Conservation (phyloP, 2,888 invertebrate genomes). For the Cryptophagus acutangulus region DNA sequence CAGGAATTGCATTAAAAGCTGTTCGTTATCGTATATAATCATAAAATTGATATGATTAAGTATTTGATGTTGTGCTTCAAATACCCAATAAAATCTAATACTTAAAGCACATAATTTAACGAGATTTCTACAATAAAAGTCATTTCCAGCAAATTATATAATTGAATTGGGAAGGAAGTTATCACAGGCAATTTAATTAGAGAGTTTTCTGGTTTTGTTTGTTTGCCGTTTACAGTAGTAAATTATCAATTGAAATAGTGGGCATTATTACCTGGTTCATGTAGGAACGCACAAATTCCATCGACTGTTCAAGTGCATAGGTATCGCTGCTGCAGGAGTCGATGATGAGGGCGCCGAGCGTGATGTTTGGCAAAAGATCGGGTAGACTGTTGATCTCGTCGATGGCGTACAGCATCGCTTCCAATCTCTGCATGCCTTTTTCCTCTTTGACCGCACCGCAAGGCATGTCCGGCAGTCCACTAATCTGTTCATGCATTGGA, state of each 20-base stretch:
- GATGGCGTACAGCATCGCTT: conserved; percentile 64
- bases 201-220: neutral
- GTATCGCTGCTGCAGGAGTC: conserved; percentile 64
- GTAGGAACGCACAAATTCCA: conserved; percentile 60
- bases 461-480: conserved; percentile 42
- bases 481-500: conserved; percentile 61
- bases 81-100: conserved; percentile 21
- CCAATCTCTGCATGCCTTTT: conserved; percentile 65
- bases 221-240: neutral
- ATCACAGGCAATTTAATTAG: neutral
- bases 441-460: conserved; percentile 60
- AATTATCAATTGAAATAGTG: conserved; percentile 7
- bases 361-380: conserved; percentile 57
- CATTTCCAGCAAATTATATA: neutral
- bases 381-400: conserved; percentile 59
- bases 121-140: neutral
- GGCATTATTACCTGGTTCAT: conserved; percentile 51
- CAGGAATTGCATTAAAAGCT: too few species aligned
- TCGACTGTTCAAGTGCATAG: conserved; percentile 63
- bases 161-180: conserved; percentile 1
- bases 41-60: too few species aligned
- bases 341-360: conserved; percentile 56
- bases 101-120: conserved; percentile 22
- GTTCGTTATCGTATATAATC: too few species aligned
- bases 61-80: too few species aligned